phyloP scores from a whole-genome alignment of 1,140 invertebrate species.

The Orussus abietinus region DNA sequence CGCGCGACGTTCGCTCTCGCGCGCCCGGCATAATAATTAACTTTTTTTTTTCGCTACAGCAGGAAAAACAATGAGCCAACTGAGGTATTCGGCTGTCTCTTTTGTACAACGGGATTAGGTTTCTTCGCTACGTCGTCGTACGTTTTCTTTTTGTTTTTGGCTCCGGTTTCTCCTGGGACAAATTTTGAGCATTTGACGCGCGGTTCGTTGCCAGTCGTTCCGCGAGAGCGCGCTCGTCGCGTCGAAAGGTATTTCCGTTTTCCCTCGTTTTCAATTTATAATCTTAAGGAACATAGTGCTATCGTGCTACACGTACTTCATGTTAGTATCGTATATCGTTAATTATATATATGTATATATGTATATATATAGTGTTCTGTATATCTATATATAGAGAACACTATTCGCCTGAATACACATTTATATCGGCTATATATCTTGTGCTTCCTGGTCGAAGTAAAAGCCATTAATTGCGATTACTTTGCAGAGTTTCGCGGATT shows the following conservation, averaged over 20 bases:
- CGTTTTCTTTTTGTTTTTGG: conserved; percentile 12
- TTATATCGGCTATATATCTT: conserved; percentile 31
- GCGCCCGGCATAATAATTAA: no score
- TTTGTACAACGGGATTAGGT: conserved; percentile 26
- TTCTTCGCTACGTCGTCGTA: conserved; percentile 8
- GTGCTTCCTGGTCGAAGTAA: conserved; percentile 34
- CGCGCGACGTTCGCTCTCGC: no score
- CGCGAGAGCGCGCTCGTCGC: conserved; percentile 8
- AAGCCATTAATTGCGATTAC: no score
- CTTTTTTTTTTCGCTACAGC: no score
- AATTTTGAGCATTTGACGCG: conserved; percentile 27
- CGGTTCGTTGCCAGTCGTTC: conserved; percentile 4
- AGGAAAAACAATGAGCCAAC: no score
- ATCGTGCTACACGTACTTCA: conserved; percentile 14
- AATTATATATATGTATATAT: conserved; percentile 21
- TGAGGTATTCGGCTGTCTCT: conserved; percentile 31
- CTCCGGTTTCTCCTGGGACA: conserved; percentile 14
- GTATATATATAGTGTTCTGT: no score
- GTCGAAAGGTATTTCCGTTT: not conserved
- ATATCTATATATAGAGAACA: conserved; percentile 32
- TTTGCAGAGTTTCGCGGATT: no score
- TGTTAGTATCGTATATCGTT: conserved; percentile 15
- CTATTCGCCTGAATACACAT: conserved; percentile 35
- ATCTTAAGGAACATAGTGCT: conserved; percentile 34
- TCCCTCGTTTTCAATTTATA: conserved; percentile 23